These are phyloP conservation scores for Tetraneura akinire DNA, from an alignment of 1,140 invertebrate genomes.

Conservation along the genomic window DNA sequence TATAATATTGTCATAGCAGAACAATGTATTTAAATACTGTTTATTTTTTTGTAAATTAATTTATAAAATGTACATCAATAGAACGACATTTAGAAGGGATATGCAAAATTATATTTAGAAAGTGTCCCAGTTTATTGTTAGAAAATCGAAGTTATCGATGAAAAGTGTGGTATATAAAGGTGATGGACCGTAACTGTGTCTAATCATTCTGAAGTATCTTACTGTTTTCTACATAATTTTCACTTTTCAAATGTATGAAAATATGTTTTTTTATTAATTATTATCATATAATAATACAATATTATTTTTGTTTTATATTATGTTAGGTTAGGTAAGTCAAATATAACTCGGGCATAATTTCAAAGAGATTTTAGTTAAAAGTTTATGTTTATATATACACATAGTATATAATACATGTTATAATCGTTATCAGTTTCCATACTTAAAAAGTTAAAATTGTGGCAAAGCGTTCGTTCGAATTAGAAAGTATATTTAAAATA, in stretches of 20 bases:
- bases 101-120: constrained; percentile 19
- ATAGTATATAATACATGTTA: too few relatives aligned
- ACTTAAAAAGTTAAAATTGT: too few relatives aligned
- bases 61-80: constrained; percentile 35
- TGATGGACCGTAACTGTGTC: constrained; percentile 47
- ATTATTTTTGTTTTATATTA: not conserved
- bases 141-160: constrained; percentile 47
- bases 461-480: not conserved
- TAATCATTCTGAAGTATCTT: constrained; percentile 32
- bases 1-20: constrained; percentile 6
- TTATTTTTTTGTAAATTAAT: constrained; percentile 29
- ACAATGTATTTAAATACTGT: constrained; percentile 14
- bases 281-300: not conserved
- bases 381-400: not conserved
- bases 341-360: not conserved
- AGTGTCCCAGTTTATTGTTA: constrained; percentile 47
- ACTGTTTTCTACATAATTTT: constrained; percentile 39
- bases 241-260: constrained; percentile 27
- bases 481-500: constrained; percentile 39
- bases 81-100: constrained; percentile 17
- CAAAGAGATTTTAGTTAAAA: not conserved
- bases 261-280: constrained; percentile 4
- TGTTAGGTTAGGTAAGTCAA: too few relatives aligned
- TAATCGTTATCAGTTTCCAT: too few relatives aligned
- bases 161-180: constrained; percentile 38